Percentiles rank a stretch among this genome's conserved stretches.
phyloP scores from a whole-genome alignment of 2,113 vertebrate species.

The Merops nubicus region DNA sequence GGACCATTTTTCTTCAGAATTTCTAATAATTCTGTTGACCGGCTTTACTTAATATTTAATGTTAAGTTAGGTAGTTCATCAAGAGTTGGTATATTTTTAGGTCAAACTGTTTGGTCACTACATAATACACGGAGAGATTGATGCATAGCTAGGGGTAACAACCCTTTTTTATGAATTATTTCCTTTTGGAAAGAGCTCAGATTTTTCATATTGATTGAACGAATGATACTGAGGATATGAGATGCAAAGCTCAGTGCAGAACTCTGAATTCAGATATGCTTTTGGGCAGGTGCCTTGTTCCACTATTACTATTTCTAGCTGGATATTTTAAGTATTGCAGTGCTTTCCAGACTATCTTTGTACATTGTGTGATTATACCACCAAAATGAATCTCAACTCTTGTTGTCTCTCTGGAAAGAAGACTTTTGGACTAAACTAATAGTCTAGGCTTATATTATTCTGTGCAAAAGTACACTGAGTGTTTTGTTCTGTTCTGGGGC shows the following conservation, averaged over 20 bases:
- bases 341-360: neutral
- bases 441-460: neutral
- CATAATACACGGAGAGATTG: neutral
- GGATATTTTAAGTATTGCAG: neutral
- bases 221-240: neutral
- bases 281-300: neutral
- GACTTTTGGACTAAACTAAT: neutral
- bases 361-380: neutral
- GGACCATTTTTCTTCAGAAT: neutral
- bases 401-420: neutral
- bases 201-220: slow-evolving; percentile 16
- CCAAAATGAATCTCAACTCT: neutral
- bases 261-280: neutral
- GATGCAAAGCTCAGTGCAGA: neutral
- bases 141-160: neutral
- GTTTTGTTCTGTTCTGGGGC: neutral
- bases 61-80: neutral
- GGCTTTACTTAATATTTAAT: neutral
- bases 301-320: neutral
- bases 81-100: neutral
- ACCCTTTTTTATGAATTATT: neutral
- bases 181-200: neutral
- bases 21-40: neutral
- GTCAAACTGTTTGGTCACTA: neutral
- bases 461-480: neutral